Base-by-base conservation (phyloP, 1,140 invertebrate genomes). In the Drosophila seguyi region DNA sequence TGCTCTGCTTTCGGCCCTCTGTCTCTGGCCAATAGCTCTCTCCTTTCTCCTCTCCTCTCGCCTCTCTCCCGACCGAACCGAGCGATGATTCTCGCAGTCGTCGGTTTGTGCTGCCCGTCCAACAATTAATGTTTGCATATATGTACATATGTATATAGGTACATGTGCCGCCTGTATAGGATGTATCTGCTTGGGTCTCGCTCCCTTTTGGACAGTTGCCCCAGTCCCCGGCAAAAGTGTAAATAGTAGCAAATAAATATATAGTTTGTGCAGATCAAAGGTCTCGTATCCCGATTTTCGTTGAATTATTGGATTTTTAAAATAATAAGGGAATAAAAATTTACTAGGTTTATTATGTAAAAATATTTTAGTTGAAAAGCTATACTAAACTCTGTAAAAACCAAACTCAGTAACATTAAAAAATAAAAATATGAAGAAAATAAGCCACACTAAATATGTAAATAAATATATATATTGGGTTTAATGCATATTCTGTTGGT, bases 51-150 rank as follows among this genome's bases (percentile, higher is more conserved):
- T 22, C 31, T n/a, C 11, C 60, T 29, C 31, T 50, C 34, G 10
- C n/a, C 11, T 14, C 18, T 41, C 59, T 42, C 29, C 59, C 47
- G 34, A 52, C 59, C 47, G 38, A 61, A 65, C 66, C 66, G 66
- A 69, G 31, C 66, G 62, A 45, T 67, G 62, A 45, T 69, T 69
- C 47, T 55, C 47, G 11, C 34, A 67, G 62, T 53, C 66, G 36
- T 66, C 66, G 66, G 27, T 68, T 31, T n/a, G n/a, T n/a, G n/a
- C 10, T 48, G 22, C 61, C 29, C n/a, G 66, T 52, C 66, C 66
- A 69, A 69, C 66, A 69, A 69, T 69, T 69, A 69, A 50, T 55
- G 60, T 53, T 67, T 55, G 62, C 66, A 69, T 53, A 69, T 55
- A 69, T 31, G 7, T 16, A 6, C 16, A 34, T 6, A 65, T 20